A percentile compares a stretch with the other conserved stretches of the same genome.
Conservation (phyloP, 2,888 invertebrate species). For the Orthosia incerta region DNA sequence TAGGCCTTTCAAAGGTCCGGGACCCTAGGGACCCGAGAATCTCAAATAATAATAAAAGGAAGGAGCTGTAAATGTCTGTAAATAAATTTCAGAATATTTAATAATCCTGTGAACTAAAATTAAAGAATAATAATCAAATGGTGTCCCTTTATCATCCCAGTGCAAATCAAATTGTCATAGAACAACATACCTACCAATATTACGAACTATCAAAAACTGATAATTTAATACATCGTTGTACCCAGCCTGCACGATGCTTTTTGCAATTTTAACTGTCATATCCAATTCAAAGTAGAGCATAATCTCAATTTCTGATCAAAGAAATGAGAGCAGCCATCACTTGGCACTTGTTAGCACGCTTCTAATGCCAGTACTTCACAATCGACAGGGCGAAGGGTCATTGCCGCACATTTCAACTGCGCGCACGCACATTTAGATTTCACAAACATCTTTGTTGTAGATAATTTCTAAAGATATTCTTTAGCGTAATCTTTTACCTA, state of each 20-base stretch:
- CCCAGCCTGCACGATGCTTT: background rate
- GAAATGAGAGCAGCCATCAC: slow-evolving; percentile 29
- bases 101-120: background rate
- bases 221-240: background rate
- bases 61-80: background rate
- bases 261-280: background rate
- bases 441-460: background rate
- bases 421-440: background rate
- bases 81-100: background rate
- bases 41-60: no score
- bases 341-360: slow-evolving; percentile 48
- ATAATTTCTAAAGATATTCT: background rate
- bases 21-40: no score
- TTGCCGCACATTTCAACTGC: background rate
- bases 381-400: slow-evolving; percentile 37
- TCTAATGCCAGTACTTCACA: slow-evolving; percentile 47
- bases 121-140: background rate
- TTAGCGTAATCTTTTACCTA: background rate
- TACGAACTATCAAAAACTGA: background rate
- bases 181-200: no score
- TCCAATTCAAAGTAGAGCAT: slow-evolving; percentile 8
- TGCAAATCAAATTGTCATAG: background rate
- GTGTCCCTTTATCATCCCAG: background rate
- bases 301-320: slow-evolving; percentile 3
- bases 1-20: no score